A percentile compares a stretch with the other conserved stretches of the same genome.
Evolutionary conservation across 1,140 invertebrate genomes (phyloP).

Genomic region (Philotrypesis tridentata): DNA sequence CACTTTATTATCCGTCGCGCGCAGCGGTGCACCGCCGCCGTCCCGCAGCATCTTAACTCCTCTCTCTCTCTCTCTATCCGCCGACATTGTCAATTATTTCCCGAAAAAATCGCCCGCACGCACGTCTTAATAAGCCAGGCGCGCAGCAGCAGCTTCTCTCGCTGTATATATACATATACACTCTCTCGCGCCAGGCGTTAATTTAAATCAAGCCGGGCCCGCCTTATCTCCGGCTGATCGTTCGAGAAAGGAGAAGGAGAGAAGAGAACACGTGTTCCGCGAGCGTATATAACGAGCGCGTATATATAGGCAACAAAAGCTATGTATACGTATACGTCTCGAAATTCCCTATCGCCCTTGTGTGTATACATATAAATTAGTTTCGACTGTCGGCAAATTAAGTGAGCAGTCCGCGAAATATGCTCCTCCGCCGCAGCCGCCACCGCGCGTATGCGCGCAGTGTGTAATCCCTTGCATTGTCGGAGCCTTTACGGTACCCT

Average conservation of each 20-base stretch:
- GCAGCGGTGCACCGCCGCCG: no score
- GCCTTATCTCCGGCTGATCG: not conserved
- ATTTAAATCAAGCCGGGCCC: not conserved
- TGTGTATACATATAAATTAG: slow-evolving; percentile 20
- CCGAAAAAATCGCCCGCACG: not conserved
- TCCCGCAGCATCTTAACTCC: not conserved
- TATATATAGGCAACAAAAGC: slow-evolving; percentile 1
- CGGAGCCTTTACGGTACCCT: slow-evolving; percentile 35
- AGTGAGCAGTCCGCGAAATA: not conserved
- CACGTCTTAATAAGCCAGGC: not conserved
- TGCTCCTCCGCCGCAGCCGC: no score
- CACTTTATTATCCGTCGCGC: not conserved
- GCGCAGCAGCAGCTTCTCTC: no score
- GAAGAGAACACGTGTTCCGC: not conserved
- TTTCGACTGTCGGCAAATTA: slow-evolving; percentile 27
- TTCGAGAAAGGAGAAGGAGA: not conserved
- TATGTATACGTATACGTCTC: no score
- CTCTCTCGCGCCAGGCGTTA: not conserved
- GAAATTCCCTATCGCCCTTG: not conserved
- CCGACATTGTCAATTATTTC: slow-evolving; percentile 12
- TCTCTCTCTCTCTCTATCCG: no score
- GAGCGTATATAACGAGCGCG: slow-evolving; percentile 7
- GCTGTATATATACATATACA: no score
- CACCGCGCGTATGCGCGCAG: no score
- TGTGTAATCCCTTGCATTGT: not conserved